Conservation (phyloP, 2,113 vertebrate species). For the Urocolius indicus region DNA sequence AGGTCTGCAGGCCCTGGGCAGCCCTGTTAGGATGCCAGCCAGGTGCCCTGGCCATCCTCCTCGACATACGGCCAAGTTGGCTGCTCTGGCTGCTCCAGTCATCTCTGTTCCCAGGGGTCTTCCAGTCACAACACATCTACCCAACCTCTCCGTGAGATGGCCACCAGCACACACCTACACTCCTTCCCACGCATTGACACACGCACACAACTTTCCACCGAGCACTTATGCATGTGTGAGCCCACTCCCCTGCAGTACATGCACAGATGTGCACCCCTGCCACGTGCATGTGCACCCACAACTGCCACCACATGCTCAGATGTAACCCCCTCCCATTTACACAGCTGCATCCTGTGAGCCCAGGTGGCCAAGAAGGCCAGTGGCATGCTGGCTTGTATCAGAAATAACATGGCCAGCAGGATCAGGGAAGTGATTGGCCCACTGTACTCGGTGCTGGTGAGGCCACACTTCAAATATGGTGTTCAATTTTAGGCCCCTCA, state of each 20-base stretch:
- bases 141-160: fast-evolving
- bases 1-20: background rate
- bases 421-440: no score
- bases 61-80: fast-evolving
- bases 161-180: background rate
- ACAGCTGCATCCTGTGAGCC: background rate
- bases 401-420: no score
- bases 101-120: background rate
- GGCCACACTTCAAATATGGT: no score
- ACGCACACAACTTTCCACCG: fast-evolving
- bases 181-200: background rate
- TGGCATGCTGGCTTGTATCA: no score
- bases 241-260: fast-evolving
- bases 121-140: fast-evolving
- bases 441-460: no score
- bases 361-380: no score
- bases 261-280: fast-evolving
- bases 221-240: fast-evolving
- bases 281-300: background rate
- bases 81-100: fast-evolving
- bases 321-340: background rate
- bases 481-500: no score
- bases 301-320: background rate
- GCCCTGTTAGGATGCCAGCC: background rate
- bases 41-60: background rate